Percentiles rank a stretch among this genome's conserved stretches.
phyloP scores from a whole-genome alignment of 2,113 vertebrate genomes.

The Megaceryle torquata region DNA sequence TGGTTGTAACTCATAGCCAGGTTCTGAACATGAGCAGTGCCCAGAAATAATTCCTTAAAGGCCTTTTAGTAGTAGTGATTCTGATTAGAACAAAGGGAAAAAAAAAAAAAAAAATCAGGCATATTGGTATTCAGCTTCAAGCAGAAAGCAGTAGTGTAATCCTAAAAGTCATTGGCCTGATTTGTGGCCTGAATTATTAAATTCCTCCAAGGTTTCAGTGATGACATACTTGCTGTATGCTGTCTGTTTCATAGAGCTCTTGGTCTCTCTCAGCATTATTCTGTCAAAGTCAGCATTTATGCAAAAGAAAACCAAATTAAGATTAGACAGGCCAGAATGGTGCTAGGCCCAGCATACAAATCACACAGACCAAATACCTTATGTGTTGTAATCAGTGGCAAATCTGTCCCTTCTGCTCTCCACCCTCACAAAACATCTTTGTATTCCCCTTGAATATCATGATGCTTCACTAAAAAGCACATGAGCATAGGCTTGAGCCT shows the following conservation, averaged over 20 bases:
- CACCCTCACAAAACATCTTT: neutral
- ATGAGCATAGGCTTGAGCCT: neutral
- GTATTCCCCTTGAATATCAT: neutral
- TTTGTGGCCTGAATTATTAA: slow-evolving; percentile 54
- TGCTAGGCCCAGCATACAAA: neutral
- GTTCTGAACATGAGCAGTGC: neutral
- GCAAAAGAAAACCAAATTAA: neutral
- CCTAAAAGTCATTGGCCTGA: slow-evolving; percentile 37
- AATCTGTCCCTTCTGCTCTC: neutral
- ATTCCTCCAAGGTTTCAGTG: neutral
- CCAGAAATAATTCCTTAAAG: neutral
- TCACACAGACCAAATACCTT: neutral
- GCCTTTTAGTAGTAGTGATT: neutral
- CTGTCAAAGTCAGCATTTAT: neutral
- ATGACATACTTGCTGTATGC: neutral
- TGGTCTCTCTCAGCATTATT: neutral
- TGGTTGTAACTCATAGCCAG: neutral
- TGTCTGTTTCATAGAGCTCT: neutral
- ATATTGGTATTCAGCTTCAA: slow-evolving; percentile 30
- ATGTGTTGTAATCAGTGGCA: neutral
- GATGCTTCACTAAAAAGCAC: neutral
- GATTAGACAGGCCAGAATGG: neutral
- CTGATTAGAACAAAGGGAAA: neutral
- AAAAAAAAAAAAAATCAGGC: neutral
- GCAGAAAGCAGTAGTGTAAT: neutral